These are phyloP conservation scores for Trichomalopsis sarcophagae DNA, from an alignment of 1,140 invertebrate genomes.

Conservation along the genomic window DNA sequence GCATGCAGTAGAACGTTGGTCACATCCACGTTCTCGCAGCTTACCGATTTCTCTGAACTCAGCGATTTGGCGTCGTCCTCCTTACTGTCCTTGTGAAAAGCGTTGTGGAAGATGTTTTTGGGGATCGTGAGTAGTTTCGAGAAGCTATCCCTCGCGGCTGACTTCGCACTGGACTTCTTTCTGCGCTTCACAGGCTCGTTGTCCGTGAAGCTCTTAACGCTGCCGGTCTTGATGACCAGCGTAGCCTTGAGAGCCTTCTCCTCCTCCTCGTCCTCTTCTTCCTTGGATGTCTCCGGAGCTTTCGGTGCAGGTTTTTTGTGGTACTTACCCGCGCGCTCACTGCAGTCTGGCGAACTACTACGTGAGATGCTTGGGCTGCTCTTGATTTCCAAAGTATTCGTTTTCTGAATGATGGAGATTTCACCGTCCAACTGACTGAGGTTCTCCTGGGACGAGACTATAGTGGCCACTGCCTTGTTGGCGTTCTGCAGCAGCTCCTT, in stretches of 20 bases:
- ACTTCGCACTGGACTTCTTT: slow-evolving; percentile 54
- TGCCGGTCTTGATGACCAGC: slow-evolving; percentile 69
- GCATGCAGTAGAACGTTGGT: slow-evolving; percentile 46
- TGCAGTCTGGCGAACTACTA: slow-evolving; percentile 52
- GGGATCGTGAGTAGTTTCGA: slow-evolving; percentile 68
- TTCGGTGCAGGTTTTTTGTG: slow-evolving; percentile 71
- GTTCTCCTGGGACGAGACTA: slow-evolving; percentile 61
- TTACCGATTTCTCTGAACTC: slow-evolving; percentile 54
- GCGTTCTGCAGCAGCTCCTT: slow-evolving; percentile 63
- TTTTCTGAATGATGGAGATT: neutral
- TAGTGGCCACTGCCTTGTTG: slow-evolving; percentile 60
- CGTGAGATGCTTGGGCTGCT: slow-evolving; percentile 54
- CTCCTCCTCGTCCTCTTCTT: slow-evolving; percentile 53
- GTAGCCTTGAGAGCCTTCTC: slow-evolving; percentile 67
- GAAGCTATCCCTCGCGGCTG: slow-evolving; percentile 63
- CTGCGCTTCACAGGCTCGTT: slow-evolving; percentile 37
- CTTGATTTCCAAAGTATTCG: slow-evolving; percentile 47
- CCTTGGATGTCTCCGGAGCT: slow-evolving; percentile 51
- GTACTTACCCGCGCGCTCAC: slow-evolving; percentile 69
- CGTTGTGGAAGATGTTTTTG: slow-evolving; percentile 67
- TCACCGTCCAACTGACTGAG: neutral
- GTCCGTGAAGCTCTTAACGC: slow-evolving; percentile 64
- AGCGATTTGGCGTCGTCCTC: slow-evolving; percentile 52
- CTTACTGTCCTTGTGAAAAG: slow-evolving; percentile 67
- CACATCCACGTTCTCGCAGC: slow-evolving; percentile 56